Evolutionary conservation across 1,140 invertebrate genomes (phyloP), one percentile per base, ranked within the genome.

Genomic region (Globodera ellingtonae): DNA sequence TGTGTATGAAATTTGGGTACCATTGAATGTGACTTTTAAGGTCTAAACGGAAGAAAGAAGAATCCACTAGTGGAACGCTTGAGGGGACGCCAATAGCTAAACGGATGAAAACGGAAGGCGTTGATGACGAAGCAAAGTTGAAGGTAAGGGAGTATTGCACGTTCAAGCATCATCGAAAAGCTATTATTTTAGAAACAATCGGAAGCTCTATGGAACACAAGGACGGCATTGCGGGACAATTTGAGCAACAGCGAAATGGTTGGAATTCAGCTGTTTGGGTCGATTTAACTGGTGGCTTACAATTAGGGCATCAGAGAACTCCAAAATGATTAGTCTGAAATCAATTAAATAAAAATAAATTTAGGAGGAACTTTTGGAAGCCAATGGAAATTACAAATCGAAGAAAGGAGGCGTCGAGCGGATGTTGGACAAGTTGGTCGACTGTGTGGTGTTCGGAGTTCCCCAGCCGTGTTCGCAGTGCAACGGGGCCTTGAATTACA

Each of bases 361-460:
- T 15, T 18, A 62, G 56, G 56, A 82, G n/a, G 50, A 71, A 15
- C 21, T 86, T 13, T n/a, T 86, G n/a, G 59, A 83, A 72, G 73
- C 74, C 6, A 85, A 85, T 75, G 75, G 70, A 18, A 62, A 75
- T 48, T 72, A 18, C 47, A 83, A 69, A n/a, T 67, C 52, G 15
- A 85, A 78, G 35, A 83, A 81, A 56, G 78, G 77, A 35, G 82
- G 77, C 7, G 15, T 62, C 8, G 84, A 85, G 75, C 85, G 95
- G 93, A 92, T 94, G 52, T 89, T 94, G 66, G 94, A 97, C 90
- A 90, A 91, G 77, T 86, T 97, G 3, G 91, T 93, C 15, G 97
- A 98, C 90, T 90, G 92, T 48, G 93, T 98, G 92, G 92, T 92
- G 5, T 97, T 98, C 92, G 97, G 97, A 72, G 92, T 93, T 47